These are phyloP conservation scores for Penaeus vannamei DNA, from an alignment of 1,140 invertebrate species.

Conservation along the genomic window DNA sequence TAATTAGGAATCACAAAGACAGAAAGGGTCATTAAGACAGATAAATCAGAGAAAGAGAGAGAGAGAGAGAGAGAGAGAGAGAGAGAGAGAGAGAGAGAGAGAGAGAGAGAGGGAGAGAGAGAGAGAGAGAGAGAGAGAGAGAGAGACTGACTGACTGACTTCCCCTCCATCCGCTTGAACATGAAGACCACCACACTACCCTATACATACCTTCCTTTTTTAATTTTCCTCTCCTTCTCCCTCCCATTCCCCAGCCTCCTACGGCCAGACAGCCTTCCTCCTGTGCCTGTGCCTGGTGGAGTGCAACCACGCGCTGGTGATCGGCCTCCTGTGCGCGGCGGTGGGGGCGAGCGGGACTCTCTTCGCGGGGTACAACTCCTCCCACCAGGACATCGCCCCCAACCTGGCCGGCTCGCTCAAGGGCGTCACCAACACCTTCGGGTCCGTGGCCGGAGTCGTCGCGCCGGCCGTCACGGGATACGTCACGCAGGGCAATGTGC, in stretches of 20 bases:
- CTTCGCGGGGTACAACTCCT: conserved; percentile 47
- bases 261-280: background rate
- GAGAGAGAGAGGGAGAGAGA: no score
- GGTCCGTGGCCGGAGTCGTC: conserved; percentile 36
- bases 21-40: no score
- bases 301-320: conserved; percentile 47
- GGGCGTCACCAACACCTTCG: conserved; percentile 49
- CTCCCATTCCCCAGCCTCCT: conserved; percentile 1
- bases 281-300: conserved; percentile 52
- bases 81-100: no score
- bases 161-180: no score
- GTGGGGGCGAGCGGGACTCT: conserved; percentile 38
- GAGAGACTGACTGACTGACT: no score
- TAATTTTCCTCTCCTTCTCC: background rate
- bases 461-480: conserved; percentile 46
- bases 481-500: conserved; percentile 45
- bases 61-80: no score
- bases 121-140: no score
- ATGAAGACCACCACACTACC: no score
- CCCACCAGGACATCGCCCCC: conserved; percentile 47
- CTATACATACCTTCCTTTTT: background rate
- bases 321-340: conserved; percentile 38
- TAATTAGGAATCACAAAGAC: no score
- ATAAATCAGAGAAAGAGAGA: no score
- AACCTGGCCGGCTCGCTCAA: conserved; percentile 47